Base-by-base conservation (phyloP, 2,797 vertebrate genomes). In the Propithecus deckenii region DNA sequence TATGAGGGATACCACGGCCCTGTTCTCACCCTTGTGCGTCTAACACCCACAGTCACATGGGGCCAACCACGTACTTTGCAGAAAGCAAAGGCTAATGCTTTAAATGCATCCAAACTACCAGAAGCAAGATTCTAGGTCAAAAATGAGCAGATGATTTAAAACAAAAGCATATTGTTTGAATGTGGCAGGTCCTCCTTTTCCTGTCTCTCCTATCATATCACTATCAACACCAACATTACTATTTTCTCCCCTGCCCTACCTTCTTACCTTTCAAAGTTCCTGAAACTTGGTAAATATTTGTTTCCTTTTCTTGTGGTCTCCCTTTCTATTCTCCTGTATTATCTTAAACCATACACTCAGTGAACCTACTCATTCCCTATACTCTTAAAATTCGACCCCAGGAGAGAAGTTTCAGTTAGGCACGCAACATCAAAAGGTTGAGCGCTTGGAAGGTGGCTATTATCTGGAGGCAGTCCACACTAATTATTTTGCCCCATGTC, bases 31-130 rank as follows among this genome's bases (percentile, higher is more conserved):
- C 81, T 71, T 23, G 43, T 63, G 87, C 84, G 5, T 84, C 91
- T 71, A 74, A 88, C 43, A 35, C 87, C 89, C 83, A 89, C 41
- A 67, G 1, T 69, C 57, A 83, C 28, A 69, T 5, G 7, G 52
- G 79, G 57, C 55, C 43, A 80, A 18, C 41, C 50, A 23, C 6
- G 46, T 35, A 23, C 48, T 43, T 3, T 12, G 5, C 12, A 79
- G 67, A 96, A 92, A 88, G 30, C 76, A 86, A 96, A 97, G 69
- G 74, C 25, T 95, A 85, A 94, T 43, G 10, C 6, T 78, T 22
- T 25, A 71, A 67, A 15, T 59, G 67, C 22, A 41, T 50, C 67
- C 32, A n/a, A 86, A 43, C 76, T 88, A 41, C 50, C 28, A 84
- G 65, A 93, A 84, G 65, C 61, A 88, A 95, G 78, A 80, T 46